Evolutionary conservation across 92 coral and sea anemone species (phyloP).

Genomic region (Zoanthus sansibaricus): DNA sequence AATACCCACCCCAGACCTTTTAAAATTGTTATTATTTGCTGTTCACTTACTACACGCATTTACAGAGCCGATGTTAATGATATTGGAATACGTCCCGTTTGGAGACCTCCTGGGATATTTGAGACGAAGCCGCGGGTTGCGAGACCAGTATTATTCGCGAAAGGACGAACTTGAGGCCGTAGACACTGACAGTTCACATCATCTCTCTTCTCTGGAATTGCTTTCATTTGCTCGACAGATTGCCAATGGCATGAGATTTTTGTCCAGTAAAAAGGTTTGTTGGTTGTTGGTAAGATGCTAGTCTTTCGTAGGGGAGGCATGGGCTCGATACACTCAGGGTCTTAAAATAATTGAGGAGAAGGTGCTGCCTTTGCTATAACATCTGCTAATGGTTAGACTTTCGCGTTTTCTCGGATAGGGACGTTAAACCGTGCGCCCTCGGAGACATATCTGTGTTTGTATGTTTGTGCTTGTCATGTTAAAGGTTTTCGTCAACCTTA

Average conservation of each 20-base stretch:
- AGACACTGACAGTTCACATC: slow-evolving; percentile 1
- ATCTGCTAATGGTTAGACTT: too few relatives aligned
- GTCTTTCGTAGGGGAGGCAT: too few relatives aligned
- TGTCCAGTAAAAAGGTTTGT: slow-evolving; percentile 26
- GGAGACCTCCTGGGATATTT: slow-evolving; percentile 41
- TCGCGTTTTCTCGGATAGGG: too few relatives aligned
- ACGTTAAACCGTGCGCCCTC: too few relatives aligned
- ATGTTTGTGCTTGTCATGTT: too few relatives aligned
- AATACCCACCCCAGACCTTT: too few relatives aligned
- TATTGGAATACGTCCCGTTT: slow-evolving; percentile 36
- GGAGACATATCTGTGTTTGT: too few relatives aligned
- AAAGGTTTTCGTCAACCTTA: too few relatives aligned
- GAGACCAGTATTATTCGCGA: slow-evolving; percentile 36
- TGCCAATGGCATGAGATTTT: slow-evolving; percentile 34
- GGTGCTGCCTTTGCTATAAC: too few relatives aligned
- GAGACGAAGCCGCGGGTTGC: slow-evolving; percentile 41
- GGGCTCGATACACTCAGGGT: too few relatives aligned
- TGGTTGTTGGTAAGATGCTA: not conserved
- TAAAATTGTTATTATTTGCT: not conserved
- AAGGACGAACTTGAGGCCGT: slow-evolving; percentile 25
- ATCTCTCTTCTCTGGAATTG: slow-evolving; percentile 30
- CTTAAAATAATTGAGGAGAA: too few relatives aligned
- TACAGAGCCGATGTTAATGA: slow-evolving; percentile 39
- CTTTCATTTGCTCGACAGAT: slow-evolving; percentile 40
- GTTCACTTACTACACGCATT: not conserved